phyloP scores from a whole-genome alignment of 2,888 invertebrate genomes.

The Brachyptera putata region DNA sequence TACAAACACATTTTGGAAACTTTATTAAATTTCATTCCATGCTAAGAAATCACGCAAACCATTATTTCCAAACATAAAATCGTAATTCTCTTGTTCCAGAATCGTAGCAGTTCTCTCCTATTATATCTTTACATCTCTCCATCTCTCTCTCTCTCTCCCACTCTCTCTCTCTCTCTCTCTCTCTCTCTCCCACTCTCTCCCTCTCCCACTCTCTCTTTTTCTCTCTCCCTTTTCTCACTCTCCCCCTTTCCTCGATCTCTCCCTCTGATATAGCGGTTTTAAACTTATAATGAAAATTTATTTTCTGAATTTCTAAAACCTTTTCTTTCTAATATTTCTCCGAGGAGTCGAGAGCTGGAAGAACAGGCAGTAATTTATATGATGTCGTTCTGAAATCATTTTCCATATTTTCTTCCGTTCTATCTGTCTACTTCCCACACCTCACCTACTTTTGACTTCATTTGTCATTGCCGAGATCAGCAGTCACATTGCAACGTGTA shows the following conservation, averaged over 20 bases:
- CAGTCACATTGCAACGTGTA: constrained; percentile 3
- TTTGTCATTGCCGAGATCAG: constrained; percentile 23
- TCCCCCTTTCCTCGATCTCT: background rate
- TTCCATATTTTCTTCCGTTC: constrained; percentile 24
- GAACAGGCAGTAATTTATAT: constrained; percentile 27
- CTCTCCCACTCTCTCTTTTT: no score
- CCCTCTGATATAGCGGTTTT: no score
- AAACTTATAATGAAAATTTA: constrained; percentile 18
- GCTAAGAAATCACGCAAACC: constrained; percentile 13
- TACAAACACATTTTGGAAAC: background rate
- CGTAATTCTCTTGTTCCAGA: background rate
- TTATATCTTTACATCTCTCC: no score
- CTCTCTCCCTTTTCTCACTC: no score
- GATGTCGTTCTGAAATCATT: constrained; percentile 25
- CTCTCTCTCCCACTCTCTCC: no score
- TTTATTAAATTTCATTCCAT: constrained; percentile 13
- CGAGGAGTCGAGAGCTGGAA: constrained; percentile 6
- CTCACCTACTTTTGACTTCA: constrained; percentile 15
- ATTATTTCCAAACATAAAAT: constrained; percentile 10
- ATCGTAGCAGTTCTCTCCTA: no score
- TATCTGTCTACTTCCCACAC: constrained; percentile 17
- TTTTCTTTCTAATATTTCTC: constrained; percentile 17
- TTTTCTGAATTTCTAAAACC: constrained; percentile 13
- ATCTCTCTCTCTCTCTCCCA: no score
- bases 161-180: no score